Percentiles rank a stretch among this genome's conserved stretches.
Conservation (phyloP, 2,797 vertebrate genomes). For the Melanotaenia parkinsoni region DNA sequence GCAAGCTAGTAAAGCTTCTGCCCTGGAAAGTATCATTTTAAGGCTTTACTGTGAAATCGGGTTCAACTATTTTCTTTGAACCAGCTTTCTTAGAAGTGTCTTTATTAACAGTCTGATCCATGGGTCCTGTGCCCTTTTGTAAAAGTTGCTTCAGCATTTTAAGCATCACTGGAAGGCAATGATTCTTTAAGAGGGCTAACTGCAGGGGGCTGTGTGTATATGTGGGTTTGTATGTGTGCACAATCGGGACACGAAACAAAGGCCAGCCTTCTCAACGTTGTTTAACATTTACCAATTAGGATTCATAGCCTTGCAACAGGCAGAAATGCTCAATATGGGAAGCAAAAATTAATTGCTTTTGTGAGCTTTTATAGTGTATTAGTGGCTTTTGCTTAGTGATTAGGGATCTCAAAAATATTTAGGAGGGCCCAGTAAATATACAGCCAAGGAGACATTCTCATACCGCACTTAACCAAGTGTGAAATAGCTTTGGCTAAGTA, state of each 20-base stretch:
- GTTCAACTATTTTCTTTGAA: constrained; percentile 47
- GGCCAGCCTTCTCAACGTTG: constrained; percentile 60
- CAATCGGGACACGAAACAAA: constrained; percentile 39
- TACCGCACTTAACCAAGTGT: constrained; percentile 87
- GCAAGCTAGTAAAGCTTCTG: constrained; percentile 55
- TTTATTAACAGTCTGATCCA: constrained; percentile 45
- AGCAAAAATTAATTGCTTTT: constrained; percentile 74
- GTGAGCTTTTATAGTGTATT: constrained; percentile 72
- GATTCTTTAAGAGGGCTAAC: constrained; percentile 20
- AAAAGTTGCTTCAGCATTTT: constrained; percentile 48
- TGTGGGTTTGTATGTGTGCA: constrained; percentile 13
- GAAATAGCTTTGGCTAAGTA: constrained; percentile 89
- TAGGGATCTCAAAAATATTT: constrained; percentile 84
- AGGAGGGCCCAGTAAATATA: constrained; percentile 82
- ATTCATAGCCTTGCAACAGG: constrained; percentile 49
- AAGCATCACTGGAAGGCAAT: constrained; percentile 21
- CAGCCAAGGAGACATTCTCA: constrained; percentile 84
- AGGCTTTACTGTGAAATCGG: constrained; percentile 62
- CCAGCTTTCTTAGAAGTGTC: constrained; percentile 39
- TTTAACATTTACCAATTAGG: constrained; percentile 79
- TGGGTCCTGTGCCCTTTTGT: constrained; percentile 16
- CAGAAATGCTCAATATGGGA: constrained; percentile 50
- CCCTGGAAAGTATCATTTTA: constrained; percentile 57
- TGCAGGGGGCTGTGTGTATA: constrained; percentile 6
- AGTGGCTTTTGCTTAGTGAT: constrained; percentile 77